A percentile compares a stretch with the other conserved stretches of the same genome.
phyloP scores from a whole-genome alignment of 2,888 invertebrate species.

The Syritta pipiens region DNA sequence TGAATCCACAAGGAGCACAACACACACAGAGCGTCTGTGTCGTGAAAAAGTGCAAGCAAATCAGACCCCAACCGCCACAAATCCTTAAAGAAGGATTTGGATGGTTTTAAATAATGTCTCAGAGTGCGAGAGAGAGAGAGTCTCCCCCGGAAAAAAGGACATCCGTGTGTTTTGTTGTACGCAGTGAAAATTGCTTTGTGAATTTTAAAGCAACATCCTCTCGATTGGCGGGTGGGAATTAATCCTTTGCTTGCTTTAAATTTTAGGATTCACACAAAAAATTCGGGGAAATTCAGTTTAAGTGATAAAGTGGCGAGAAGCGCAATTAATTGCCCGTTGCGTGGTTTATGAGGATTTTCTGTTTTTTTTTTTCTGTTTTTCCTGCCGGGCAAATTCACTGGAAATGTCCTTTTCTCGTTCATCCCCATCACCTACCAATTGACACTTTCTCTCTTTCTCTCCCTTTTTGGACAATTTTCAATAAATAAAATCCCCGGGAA shows the following conservation, averaged over 20 bases:
- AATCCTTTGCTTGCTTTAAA: conserved; percentile 14
- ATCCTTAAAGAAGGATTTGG: conserved; percentile 63
- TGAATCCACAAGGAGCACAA: conserved; percentile 54
- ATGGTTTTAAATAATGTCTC: conserved; percentile 62
- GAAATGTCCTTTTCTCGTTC: conserved; percentile 21
- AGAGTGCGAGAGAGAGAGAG: too few relatives aligned
- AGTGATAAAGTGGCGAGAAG: conserved; percentile 44
- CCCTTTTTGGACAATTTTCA: conserved; percentile 51
- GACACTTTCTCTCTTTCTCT: too few relatives aligned
- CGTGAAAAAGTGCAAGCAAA: conserved; percentile 44
- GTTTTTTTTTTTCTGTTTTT: conserved; percentile 2
- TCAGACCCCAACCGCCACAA: conserved; percentile 37
- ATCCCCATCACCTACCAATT: conserved; percentile 28
- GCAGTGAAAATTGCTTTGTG: conserved; percentile 25
- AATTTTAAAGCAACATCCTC: background rate
- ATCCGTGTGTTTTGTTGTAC: conserved; percentile 23
- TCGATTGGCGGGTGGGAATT: conserved; percentile 13
- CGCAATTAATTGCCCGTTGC: conserved; percentile 54
- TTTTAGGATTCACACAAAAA: conserved; percentile 16
- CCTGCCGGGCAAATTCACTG: conserved; percentile 22
- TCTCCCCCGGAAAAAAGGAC: conserved; percentile 19
- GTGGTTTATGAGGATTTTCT: conserved; percentile 33
- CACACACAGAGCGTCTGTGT: background rate
- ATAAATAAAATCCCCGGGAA: conserved; percentile 57
- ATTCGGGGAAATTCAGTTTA: background rate